phyloP scores from a whole-genome alignment of 2,113 vertebrate species.

The Engraulis encrasicolus region DNA sequence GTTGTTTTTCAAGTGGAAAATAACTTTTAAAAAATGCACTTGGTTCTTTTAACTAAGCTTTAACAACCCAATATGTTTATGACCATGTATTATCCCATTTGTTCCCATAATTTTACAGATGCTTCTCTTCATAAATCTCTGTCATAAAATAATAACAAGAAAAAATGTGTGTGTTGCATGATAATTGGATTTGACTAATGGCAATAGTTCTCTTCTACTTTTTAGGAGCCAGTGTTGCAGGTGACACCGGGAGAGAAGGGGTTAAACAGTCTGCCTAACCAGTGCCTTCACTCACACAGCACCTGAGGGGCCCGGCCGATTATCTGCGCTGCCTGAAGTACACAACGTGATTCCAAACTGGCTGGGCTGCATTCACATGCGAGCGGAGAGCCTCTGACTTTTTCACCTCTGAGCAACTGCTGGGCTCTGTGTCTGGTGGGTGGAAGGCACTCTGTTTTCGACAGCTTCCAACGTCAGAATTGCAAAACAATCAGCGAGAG shows the following conservation, averaged over 20 bases:
- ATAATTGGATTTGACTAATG: background rate
- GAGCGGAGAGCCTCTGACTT: slow-evolving; percentile 62
- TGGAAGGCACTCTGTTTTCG: slow-evolving; percentile 50
- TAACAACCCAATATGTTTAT: background rate
- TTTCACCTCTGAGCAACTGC: slow-evolving; percentile 65
- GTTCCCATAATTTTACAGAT: background rate
- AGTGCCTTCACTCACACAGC: slow-evolving; percentile 73
- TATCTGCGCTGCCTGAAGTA: slow-evolving; percentile 70
- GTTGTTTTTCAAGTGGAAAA: background rate
- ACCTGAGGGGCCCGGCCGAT: slow-evolving; percentile 77
- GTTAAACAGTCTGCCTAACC: slow-evolving; percentile 77
- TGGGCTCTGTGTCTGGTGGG: slow-evolving; percentile 59
- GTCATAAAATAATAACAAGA: slow-evolving; percentile 13
- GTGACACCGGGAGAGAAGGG: slow-evolving; percentile 66
- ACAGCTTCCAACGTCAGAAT: slow-evolving; percentile 52
- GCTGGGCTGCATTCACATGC: slow-evolving; percentile 74
- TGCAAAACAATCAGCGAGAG: slow-evolving; percentile 60
- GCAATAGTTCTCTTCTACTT: background rate
- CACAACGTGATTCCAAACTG: slow-evolving; percentile 72
- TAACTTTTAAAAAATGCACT: background rate
- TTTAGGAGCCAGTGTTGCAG: slow-evolving; percentile 29
- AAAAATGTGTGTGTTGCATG: slow-evolving; percentile 28
- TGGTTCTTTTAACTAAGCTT: background rate
- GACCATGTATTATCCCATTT: background rate
- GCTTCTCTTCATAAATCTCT: slow-evolving; percentile 1